phyloP scores from a whole-genome alignment of 2,888 invertebrate species.

The Peribatodes rhomboidaria region DNA sequence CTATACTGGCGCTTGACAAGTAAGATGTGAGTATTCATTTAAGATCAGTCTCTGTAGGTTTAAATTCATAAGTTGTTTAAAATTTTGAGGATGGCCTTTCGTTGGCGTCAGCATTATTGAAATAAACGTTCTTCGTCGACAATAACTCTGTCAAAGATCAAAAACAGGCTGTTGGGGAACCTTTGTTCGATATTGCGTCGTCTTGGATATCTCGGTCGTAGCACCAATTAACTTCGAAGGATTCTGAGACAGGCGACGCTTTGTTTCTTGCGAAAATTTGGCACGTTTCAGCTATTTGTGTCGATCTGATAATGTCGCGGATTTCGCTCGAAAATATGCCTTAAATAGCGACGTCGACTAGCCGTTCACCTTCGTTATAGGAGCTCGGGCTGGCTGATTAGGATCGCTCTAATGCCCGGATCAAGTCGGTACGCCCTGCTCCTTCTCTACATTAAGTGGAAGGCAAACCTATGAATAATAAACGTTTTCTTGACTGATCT shows the following conservation, averaged over 20 bases:
- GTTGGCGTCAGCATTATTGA: constrained; percentile 15
- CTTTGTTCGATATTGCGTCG: constrained; percentile 54
- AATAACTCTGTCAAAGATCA: constrained; percentile 30
- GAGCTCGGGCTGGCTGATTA: constrained; percentile 18
- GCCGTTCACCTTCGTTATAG: constrained; percentile 25
- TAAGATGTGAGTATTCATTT: constrained; percentile 18
- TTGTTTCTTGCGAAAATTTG: constrained; percentile 73
- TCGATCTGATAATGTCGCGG: constrained; percentile 63
- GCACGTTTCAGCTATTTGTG: constrained; percentile 73
- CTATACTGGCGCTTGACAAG: constrained; percentile 3
- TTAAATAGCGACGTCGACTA: constrained; percentile 30
- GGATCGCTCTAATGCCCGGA: constrained; percentile 31
- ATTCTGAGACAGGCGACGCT: constrained; percentile 65
- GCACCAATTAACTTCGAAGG: constrained; percentile 70
- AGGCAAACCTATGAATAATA: constrained; percentile 13
- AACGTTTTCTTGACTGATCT: background rate
- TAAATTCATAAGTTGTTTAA: constrained; percentile 6
- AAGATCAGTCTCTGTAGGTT: background rate
- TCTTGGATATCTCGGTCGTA: constrained; percentile 63
- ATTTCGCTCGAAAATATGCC: constrained; percentile 36
- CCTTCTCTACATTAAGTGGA: constrained; percentile 6
- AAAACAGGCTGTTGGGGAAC: constrained; percentile 45
- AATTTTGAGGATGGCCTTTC: constrained; percentile 14
- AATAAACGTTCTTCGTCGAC: constrained; percentile 16
- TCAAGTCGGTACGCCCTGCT: constrained; percentile 12